A percentile compares a stretch with the other conserved stretches of the same genome.
Evolutionary conservation across 2,113 vertebrate species (phyloP).

Genomic region (Mastomys coucha): DNA sequence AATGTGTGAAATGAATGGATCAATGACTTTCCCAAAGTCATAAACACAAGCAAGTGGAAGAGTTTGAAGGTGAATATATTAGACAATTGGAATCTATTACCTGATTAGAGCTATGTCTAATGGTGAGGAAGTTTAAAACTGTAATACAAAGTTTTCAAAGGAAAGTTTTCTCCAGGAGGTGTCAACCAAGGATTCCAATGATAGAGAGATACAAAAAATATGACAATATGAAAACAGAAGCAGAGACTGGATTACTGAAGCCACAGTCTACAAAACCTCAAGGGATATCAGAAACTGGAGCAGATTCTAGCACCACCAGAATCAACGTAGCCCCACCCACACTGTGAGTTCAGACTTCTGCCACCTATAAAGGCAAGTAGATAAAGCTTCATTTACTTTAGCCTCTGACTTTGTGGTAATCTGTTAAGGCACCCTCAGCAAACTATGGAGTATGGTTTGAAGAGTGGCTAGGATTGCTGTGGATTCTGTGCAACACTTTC

Average conservation of each 20-base stretch:
- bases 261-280: not conserved
- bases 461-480: not conserved
- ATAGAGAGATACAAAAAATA: not conserved
- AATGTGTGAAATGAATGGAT: not conserved
- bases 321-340: not conserved
- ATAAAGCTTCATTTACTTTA: not conserved
- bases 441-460: not conserved
- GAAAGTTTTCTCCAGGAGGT: not conserved
- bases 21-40: not conserved
- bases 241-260: not conserved
- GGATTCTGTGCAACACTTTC: not conserved
- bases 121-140: not conserved
- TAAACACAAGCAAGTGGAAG: not conserved
- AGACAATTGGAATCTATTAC: not conserved
- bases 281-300: not conserved
- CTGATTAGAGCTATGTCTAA: not conserved
- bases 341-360: not conserved
- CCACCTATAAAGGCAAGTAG: not conserved
- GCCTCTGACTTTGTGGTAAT: not conserved
- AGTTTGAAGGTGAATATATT: not conserved
- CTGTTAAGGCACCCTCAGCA: not conserved
- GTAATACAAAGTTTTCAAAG: not conserved
- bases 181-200: not conserved
- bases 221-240: not conserved
- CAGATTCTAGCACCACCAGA: not conserved